phyloP scores from a whole-genome alignment of 2,797 vertebrate species.

The Enteromius anoplus region DNA sequence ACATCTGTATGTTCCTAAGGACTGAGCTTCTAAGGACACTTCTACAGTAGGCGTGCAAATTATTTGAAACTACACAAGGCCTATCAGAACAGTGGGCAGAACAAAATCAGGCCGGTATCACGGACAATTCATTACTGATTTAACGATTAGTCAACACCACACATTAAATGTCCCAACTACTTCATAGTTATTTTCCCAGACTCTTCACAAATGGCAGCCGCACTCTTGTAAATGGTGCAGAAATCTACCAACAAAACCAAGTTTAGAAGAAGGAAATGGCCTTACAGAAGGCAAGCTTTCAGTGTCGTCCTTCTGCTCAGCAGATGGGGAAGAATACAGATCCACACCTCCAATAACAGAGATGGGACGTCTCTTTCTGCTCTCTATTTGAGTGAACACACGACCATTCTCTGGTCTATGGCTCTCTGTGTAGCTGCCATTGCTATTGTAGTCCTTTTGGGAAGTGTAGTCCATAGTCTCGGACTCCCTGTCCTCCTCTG shows the following conservation, averaged over 20 bases:
- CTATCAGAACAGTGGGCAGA: neutral
- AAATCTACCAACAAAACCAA: neutral
- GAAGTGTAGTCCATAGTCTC: constrained; percentile 65
- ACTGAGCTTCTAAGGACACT: too few species aligned
- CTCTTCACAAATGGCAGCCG: neutral
- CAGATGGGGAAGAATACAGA: constrained; percentile 76
- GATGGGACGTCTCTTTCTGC: constrained; percentile 81
- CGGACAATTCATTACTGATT: too few species aligned
- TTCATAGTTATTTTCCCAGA: neutral
- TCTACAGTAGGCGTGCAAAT: neutral
- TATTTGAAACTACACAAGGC: neutral
- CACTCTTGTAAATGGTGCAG: neutral
- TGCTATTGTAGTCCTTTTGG: constrained; percentile 54
- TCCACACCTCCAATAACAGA: constrained; percentile 88
- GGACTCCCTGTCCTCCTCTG: constrained; percentile 82
- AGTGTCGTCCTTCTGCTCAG: constrained; percentile 80
- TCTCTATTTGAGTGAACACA: constrained; percentile 62
- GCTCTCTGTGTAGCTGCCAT: constrained; percentile 32
- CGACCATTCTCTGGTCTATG: constrained; percentile 55
- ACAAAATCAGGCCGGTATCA: neutral
- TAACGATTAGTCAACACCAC: neutral
- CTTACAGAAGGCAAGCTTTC: constrained; percentile 88
- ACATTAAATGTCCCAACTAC: neutral
- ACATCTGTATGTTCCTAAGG: too few species aligned
- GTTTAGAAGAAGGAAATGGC: constrained; percentile 20